Percentiles rank a stretch among this genome's conserved stretches.
phyloP scores from a whole-genome alignment of 2,113 vertebrate genomes.

The Lonchura striata region DNA sequence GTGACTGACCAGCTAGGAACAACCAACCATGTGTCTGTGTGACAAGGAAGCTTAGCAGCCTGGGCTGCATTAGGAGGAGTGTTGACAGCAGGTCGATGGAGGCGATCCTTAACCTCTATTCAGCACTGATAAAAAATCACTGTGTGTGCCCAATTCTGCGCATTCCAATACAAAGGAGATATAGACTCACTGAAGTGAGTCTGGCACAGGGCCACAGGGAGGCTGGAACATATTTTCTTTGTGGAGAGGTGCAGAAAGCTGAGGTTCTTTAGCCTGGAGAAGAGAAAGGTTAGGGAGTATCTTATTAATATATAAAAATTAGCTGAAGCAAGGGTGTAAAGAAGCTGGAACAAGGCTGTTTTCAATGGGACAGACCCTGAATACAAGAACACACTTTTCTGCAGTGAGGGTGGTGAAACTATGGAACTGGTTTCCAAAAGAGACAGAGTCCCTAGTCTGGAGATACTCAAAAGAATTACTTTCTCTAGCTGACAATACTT shows the following conservation, averaged over 20 bases:
- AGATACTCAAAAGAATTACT: neutral
- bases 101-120: neutral
- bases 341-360: neutral
- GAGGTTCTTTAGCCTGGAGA: neutral
- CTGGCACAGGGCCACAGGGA: neutral
- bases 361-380: neutral
- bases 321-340: neutral
- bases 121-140: neutral
- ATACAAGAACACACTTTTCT: neutral
- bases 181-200: neutral
- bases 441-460: accelerated
- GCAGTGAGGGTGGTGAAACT: accelerated
- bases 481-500: neutral
- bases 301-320: neutral
- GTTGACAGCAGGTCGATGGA: accelerated
- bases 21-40: accelerated
- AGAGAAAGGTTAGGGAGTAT: neutral
- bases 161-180: neutral
- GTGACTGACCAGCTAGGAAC: no score
- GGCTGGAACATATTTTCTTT: neutral
- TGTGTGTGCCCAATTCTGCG: neutral
- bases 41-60: neutral
- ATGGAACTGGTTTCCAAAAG: neutral
- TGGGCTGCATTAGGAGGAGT: neutral
- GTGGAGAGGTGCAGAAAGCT: neutral